Conservation (phyloP, 2,113 vertebrate genomes). For the Dipodomys merriami region DNA sequence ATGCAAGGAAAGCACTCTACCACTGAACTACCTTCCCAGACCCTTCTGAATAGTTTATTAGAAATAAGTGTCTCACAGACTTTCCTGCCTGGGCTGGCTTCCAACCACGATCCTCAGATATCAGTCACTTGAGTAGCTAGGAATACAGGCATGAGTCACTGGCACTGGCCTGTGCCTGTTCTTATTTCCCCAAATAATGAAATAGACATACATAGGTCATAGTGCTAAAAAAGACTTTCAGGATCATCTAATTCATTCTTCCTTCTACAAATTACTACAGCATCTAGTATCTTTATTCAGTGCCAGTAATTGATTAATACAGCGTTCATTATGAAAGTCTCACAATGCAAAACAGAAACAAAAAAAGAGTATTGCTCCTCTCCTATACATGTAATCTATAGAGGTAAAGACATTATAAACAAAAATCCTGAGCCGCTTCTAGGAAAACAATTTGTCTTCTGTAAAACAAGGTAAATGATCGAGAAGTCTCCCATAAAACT, state of each 20-base stretch:
- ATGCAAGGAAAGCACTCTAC: no score
- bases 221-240: neutral
- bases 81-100: no score
- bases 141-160: neutral
- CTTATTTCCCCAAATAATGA: no score
- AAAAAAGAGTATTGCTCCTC: neutral
- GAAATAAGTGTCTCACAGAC: no score
- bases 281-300: neutral
- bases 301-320: neutral
- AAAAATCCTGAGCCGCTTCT: neutral
- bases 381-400: neutral
- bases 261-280: neutral
- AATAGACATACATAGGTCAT: no score
- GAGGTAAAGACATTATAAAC: no score
- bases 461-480: neutral
- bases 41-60: no score
- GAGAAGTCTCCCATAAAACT: neutral
- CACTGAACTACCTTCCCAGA: no score
- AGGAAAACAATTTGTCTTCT: neutral
- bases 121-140: no score
- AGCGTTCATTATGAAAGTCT: neutral
- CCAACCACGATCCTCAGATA: no score
- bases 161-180: no score
- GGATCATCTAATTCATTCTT: neutral
- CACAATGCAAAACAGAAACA: no score